Evolutionary conservation across 2,797 vertebrate genomes (phyloP).

Genomic region (Cyclopterus lumpus): DNA sequence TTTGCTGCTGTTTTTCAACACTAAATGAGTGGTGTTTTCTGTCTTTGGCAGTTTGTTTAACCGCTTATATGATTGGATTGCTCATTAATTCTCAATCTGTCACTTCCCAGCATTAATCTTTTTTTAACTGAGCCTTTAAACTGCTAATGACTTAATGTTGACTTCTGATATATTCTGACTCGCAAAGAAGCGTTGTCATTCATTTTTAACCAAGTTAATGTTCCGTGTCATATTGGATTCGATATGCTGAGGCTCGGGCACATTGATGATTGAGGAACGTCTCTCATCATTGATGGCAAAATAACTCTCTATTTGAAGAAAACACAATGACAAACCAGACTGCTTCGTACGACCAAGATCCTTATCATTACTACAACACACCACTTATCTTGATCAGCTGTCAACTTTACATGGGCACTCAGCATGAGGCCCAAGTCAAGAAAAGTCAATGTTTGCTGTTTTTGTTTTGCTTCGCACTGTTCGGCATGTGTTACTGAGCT

Average conservation of each 20-base stretch:
- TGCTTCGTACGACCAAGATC: constrained; percentile 35
- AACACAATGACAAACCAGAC: background rate
- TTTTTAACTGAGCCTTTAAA: constrained; percentile 61
- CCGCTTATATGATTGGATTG: constrained; percentile 73
- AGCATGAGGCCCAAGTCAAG: background rate
- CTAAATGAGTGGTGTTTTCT: constrained; percentile 62
- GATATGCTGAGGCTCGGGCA: constrained; percentile 38
- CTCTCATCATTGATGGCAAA: constrained; percentile 7
- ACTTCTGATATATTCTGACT: constrained; percentile 63
- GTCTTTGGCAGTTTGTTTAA: constrained; percentile 64
- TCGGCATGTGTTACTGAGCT: constrained; percentile 27
- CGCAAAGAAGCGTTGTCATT: constrained; percentile 57
- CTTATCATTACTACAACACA: constrained; percentile 39
- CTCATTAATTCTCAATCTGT: constrained; percentile 69
- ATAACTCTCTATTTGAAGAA: background rate
- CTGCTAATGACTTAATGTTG: constrained; percentile 69
- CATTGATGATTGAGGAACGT: constrained; percentile 12
- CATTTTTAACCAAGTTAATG: constrained; percentile 57
- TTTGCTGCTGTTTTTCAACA: constrained; percentile 62
- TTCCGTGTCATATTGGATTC: constrained; percentile 50
- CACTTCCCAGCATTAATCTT: constrained; percentile 66
- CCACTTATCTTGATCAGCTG: constrained; percentile 51
- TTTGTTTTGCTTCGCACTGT: background rate
- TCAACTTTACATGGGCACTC: constrained; percentile 31
- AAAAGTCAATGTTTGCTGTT: background rate